phyloP scores from a whole-genome alignment of 2,888 invertebrate species.

The Apamea epomidion region DNA sequence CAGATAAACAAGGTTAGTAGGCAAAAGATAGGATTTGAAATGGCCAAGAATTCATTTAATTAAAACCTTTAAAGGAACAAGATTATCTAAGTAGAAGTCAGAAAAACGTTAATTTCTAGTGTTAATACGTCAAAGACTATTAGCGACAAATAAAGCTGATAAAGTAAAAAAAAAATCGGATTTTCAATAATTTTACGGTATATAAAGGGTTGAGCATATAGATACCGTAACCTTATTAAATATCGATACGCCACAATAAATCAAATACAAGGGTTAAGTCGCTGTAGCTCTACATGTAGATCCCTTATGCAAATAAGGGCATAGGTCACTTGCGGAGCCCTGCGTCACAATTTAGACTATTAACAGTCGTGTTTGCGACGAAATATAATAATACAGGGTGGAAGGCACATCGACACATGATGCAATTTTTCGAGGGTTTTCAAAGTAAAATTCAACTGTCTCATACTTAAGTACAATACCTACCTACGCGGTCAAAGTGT shows the following conservation, averaged over 20 bases:
- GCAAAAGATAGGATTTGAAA: not conserved
- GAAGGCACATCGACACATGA: too few relatives aligned
- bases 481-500: too few relatives aligned
- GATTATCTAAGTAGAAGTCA: not conserved
- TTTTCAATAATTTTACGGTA: too few relatives aligned
- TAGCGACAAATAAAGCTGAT: not conserved
- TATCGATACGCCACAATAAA: not conserved
- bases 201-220: not conserved
- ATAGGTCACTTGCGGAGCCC: slow-evolving; percentile 12
- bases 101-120: not conserved
- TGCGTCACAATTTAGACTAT: not conserved
- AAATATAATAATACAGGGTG: not conserved
- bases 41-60: not conserved
- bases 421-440: not conserved
- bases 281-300: not conserved
- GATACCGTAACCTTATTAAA: not conserved
- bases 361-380: not conserved
- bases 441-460: not conserved
- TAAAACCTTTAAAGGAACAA: not conserved
- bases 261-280: not conserved
- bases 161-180: not conserved
- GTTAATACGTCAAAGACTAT: not conserved
- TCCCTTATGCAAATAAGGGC: slow-evolving; percentile 26
- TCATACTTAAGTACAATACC: too few relatives aligned
- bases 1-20: not conserved